Conservation (phyloP, 2,113 vertebrate genomes). For the Myanophis thanlyinensis region DNA sequence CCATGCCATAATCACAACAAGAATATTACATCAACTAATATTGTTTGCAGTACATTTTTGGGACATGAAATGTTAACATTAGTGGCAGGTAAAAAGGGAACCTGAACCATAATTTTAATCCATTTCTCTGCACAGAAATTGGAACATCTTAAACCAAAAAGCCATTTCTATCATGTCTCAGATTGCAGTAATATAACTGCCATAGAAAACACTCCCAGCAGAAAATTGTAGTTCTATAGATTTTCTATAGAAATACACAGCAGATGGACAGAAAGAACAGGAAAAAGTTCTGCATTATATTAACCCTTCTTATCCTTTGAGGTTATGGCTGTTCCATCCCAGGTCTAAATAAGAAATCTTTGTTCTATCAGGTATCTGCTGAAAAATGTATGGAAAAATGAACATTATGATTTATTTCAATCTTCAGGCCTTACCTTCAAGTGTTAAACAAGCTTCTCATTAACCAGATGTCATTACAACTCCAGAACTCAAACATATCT, state of each 20-base stretch:
- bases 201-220: not conserved
- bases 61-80: not conserved
- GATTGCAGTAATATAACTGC: not conserved
- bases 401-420: not conserved
- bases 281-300: not conserved
- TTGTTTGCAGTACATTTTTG: not conserved
- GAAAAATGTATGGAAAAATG: not conserved
- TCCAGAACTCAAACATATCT: not conserved
- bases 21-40: not conserved
- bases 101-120: not conserved
- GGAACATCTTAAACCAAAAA: not conserved
- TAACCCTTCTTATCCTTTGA: not conserved
- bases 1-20: not conserved
- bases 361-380: not conserved
- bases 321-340: not conserved
- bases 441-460: not conserved
- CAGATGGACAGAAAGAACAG: not conserved
- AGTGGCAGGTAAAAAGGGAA: not conserved
- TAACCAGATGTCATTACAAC: not conserved
- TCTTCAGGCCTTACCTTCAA: not conserved
- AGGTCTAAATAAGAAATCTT: not conserved
- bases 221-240: not conserved
- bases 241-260: not conserved
- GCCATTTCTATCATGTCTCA: not conserved
- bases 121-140: not conserved